These are phyloP conservation scores for Corythornis leucogaster DNA, from an alignment of 2,797 vertebrate genomes.

Conservation along the genomic window DNA sequence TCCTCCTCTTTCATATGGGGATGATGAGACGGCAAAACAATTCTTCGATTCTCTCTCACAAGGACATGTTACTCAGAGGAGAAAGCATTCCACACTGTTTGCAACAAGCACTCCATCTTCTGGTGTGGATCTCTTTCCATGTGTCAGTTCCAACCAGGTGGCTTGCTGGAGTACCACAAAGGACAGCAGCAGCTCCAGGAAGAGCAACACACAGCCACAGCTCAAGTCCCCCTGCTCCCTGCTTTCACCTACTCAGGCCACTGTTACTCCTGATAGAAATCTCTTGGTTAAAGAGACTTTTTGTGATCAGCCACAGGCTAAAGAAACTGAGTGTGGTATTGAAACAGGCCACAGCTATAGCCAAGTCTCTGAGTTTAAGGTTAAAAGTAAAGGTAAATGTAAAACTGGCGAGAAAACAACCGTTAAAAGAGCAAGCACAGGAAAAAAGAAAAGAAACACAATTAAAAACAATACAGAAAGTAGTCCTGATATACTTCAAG, in stretches of 20 bases:
- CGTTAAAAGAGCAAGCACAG: conserved; percentile 8
- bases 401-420: conserved; percentile 18
- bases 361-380: not conserved
- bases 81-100: conserved; percentile 31
- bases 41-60: not conserved
- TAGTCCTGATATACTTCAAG: not conserved
- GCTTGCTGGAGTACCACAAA: not conserved
- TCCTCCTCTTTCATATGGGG: not conserved
- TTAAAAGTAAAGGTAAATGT: conserved; percentile 17
- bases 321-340: not conserved
- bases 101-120: conserved; percentile 34
- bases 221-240: not conserved
- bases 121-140: not conserved
- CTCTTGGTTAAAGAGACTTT: not conserved
- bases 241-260: not conserved
- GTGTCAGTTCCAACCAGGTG: not conserved
- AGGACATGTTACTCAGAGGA: conserved; percentile 59
- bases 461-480: not conserved
- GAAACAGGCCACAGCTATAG: not conserved
- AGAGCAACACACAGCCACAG: not conserved
- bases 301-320: not conserved
- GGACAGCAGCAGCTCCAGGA: not conserved
- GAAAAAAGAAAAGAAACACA: not conserved
- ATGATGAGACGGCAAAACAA: not conserved
- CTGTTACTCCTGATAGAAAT: not conserved